Evolutionary conservation across 2,888 invertebrate species (phyloP), one percentile per base, ranked within the genome.

Genomic region (Cotesia congregata): DNA sequence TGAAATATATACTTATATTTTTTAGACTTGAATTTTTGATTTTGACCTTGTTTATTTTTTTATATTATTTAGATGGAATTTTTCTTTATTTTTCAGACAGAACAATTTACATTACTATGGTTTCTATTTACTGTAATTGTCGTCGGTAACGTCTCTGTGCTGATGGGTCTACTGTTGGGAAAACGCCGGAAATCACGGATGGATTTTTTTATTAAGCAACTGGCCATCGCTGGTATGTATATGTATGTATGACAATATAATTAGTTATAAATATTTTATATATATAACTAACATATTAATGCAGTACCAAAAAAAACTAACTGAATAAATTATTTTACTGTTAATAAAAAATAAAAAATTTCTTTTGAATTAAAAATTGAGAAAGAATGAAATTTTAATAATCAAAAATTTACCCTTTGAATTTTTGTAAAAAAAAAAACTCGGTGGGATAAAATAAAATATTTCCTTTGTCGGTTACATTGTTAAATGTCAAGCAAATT

Each of bases 181-280:
- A 96, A 96, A 86, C 94, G 95, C 72, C 92, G 96, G 83, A 97
- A 97, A 88, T 96, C 96, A 70, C 92, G 97, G 69, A 97, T 97
- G 97, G 97, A 97, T 90, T 98, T 96, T 91, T 98, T 98, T 90
- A 97, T 98, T 83, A 96, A 96, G 91, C 97, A 98, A 86, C 91
- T 98, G 74, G 97, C 97, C 1, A 92, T 97, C 78, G 97, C 97
- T 90, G 98, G 98, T 97, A 89, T 91, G 73, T 73, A 59, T 64
- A 40, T 65, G 15, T 17, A 62, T 62, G 62, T 62, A 62, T 62
- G 20, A 62, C 20, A 62, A 62, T 62, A 15, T 62, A 17, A 62
- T 15, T 62, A 62, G 20, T 62, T 62, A 62, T 50, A 50, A 50
- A 50, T 50, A 50, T 50, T 12, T 9, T 50, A 50, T 12, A 0